Percentiles rank a stretch among this genome's conserved stretches.
phyloP scores from a whole-genome alignment of 2,113 vertebrate genomes.

The Microcebus griseorufus region DNA sequence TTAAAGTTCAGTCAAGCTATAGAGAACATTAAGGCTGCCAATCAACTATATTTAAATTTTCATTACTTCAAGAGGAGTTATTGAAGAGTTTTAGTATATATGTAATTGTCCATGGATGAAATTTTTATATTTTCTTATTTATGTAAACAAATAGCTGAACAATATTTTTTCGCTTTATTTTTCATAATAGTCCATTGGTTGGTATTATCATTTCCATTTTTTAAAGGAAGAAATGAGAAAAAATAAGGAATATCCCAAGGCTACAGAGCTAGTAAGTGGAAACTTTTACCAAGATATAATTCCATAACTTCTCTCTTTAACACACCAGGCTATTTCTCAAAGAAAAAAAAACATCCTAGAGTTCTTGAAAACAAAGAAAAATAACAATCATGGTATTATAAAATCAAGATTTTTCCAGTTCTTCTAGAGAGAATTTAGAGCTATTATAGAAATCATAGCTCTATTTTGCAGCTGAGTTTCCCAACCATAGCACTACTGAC shows the following conservation, averaged over 20 bases:
- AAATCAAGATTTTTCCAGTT: neutral
- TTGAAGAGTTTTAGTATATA: neutral
- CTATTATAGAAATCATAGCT: neutral
- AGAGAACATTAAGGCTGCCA: neutral
- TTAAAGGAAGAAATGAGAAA: conserved; percentile 5
- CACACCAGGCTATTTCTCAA: neutral
- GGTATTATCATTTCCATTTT: neutral
- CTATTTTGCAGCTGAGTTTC: neutral
- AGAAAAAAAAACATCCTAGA: neutral
- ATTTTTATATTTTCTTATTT: conserved; percentile 18
- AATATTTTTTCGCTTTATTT: neutral
- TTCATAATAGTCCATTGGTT: neutral
- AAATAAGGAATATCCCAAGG: neutral
- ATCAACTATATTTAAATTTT: neutral
- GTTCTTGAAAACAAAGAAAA: neutral
- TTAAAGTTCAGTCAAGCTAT: neutral
- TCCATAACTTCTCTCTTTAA: neutral
- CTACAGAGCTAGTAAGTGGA: neutral
- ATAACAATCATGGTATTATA: neutral
- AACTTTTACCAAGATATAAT: neutral
- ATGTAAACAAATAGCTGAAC: neutral
- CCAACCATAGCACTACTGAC: neutral
- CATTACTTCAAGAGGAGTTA: neutral
- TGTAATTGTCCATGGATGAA: neutral
- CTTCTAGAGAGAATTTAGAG: conserved; percentile 6